Percentiles rank a stretch among this genome's conserved stretches.
phyloP scores from a whole-genome alignment of 1,140 invertebrate species.

The Anastatus disparis region DNA sequence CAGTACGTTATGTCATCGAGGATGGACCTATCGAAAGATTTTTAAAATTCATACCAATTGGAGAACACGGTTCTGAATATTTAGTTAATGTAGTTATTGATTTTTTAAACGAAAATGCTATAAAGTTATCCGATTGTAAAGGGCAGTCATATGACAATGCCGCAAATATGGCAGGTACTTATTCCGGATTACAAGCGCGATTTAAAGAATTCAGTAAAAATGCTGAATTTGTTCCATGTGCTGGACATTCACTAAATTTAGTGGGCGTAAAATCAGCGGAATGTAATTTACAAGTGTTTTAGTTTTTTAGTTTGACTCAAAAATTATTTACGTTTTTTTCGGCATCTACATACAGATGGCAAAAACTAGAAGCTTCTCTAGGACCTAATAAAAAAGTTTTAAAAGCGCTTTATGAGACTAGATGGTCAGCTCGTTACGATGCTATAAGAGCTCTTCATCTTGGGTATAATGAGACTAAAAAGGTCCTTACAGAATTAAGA shows the following conservation, averaged over 20 bases:
- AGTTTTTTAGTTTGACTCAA: conserved; percentile 27
- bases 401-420: conserved; percentile 1
- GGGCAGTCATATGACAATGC: conserved; percentile 48
- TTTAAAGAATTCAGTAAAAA: conserved; percentile 8
- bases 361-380: background rate
- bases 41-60: too few species aligned
- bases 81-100: too few species aligned
- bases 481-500: background rate
- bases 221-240: conserved; percentile 1
- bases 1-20: too few species aligned
- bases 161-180: conserved; percentile 43
- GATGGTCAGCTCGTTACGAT: background rate
- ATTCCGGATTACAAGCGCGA: conserved; percentile 42
- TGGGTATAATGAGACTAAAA: background rate
- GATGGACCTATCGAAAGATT: too few species aligned
- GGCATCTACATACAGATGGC: conserved; percentile 25
- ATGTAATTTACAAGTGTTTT: conserved; percentile 11
- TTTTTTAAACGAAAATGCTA: background rate
- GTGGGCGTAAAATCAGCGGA: conserved; percentile 8
- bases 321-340: conserved; percentile 29
- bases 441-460: background rate
- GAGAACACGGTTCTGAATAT: too few species aligned
- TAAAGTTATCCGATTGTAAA: conserved; percentile 34
- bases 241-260: conserved; percentile 27
- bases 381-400: background rate